phyloP scores from a whole-genome alignment of 2,888 invertebrate genomes.

The Ophion ventricosus region DNA sequence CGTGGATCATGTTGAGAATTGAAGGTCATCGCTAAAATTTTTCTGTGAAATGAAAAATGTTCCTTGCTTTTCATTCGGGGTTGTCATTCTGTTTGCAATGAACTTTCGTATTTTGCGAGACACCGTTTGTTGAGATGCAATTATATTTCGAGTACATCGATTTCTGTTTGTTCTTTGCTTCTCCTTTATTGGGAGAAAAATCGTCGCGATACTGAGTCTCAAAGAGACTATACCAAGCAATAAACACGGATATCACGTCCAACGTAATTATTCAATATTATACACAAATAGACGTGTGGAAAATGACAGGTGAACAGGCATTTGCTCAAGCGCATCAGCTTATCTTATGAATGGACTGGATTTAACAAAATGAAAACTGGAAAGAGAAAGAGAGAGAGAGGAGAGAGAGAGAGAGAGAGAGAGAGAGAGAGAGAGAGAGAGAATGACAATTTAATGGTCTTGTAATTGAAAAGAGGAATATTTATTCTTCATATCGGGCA shows the following conservation, averaged over 20 bases:
- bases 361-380: neutral
- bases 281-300: slow-evolving; percentile 10
- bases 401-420: neutral
- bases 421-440: neutral
- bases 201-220: neutral
- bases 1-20: neutral
- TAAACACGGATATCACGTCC: slow-evolving; percentile 52
- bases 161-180: slow-evolving; percentile 3
- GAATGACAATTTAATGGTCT: slow-evolving; percentile 9
- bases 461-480: slow-evolving; percentile 34
- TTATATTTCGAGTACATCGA: neutral
- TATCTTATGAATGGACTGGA: slow-evolving; percentile 28
- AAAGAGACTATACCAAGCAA: slow-evolving; percentile 43
- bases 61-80: neutral
- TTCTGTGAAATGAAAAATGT: neutral
- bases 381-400: neutral
- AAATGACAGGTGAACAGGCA: slow-evolving; percentile 12
- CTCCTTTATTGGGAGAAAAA: slow-evolving; percentile 4
- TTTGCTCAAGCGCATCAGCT: slow-evolving; percentile 55
- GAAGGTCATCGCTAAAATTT: neutral
- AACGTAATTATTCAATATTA: slow-evolving; percentile 45
- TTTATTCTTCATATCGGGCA: slow-evolving; percentile 57
- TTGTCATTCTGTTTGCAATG: neutral
- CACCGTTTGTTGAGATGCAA: neutral
- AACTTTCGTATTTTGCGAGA: neutral